Percentiles rank a stretch among this genome's conserved stretches.
Evolutionary conservation across 2,888 invertebrate species (phyloP).

Genomic region (Pegoplata infirma): DNA sequence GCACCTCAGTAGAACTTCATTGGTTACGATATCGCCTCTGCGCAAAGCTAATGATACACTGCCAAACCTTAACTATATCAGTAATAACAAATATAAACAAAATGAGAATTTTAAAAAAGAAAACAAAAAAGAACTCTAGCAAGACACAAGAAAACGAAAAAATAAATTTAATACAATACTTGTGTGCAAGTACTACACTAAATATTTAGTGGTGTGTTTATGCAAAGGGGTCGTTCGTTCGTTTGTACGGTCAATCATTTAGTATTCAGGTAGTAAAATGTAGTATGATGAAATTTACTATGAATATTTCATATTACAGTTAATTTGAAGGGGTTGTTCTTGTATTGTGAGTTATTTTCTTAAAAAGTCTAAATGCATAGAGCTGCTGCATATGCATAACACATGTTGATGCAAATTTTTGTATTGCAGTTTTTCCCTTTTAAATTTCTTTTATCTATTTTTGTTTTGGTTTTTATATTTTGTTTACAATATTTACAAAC

Average conservation of each 20-base stretch:
- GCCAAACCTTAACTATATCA: background rate
- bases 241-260: too few species aligned
- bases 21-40: constrained; percentile 95
- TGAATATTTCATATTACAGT: too few species aligned
- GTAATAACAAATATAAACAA: constrained; percentile 23
- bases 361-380: too few species aligned
- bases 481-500: background rate
- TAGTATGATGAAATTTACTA: too few species aligned
- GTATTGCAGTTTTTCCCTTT: too few species aligned
- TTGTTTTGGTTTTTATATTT: background rate
- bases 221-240: background rate
- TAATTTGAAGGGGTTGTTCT: too few species aligned
- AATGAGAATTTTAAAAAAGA: constrained; percentile 68
- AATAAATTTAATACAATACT: background rate
- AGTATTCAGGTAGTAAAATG: background rate
- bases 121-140: background rate
- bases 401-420: too few species aligned
- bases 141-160: too few species aligned
- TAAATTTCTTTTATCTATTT: too few species aligned
- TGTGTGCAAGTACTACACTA: background rate
- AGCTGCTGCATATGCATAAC: too few species aligned
- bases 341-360: too few species aligned
- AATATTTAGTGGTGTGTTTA: background rate
- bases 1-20: constrained; percentile 93
- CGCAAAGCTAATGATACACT: constrained; percentile 84